These are phyloP conservation scores for Notarius quadriscutis DNA, from an alignment of 2,113 vertebrate genomes.

Conservation along the genomic window DNA sequence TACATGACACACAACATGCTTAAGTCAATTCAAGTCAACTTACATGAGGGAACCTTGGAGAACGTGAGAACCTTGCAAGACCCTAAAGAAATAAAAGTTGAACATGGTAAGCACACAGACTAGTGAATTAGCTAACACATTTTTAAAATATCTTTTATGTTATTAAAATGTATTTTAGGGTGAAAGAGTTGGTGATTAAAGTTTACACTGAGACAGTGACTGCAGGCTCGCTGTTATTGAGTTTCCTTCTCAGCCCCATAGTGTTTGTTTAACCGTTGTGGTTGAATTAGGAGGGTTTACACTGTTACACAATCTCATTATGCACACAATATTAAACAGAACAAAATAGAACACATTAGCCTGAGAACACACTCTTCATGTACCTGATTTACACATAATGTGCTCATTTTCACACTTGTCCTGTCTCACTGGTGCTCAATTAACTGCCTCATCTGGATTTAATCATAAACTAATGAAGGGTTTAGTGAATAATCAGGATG, in stretches of 20 bases:
- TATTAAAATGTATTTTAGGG: no score
- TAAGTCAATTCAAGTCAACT: slow-evolving; percentile 23
- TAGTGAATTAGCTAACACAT: not conserved
- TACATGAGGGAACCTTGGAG: slow-evolving; percentile 81
- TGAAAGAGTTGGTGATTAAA: not conserved
- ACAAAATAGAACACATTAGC: slow-evolving; percentile 7
- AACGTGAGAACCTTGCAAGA: slow-evolving; percentile 76
- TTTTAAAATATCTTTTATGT: not conserved
- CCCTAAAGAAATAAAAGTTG: slow-evolving; percentile 70
- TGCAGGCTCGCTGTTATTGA: no score
- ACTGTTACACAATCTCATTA: not conserved
- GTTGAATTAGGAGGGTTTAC: not conserved
- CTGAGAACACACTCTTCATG: slow-evolving; percentile 14
- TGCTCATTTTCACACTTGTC: not conserved
- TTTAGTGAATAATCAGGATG: not conserved
- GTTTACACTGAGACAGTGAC: not conserved
- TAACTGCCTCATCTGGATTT: not conserved
- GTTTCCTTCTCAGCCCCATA: not conserved
- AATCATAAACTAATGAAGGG: not conserved
- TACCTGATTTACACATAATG: not conserved
- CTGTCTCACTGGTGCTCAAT: not conserved
- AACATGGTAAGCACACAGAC: not conserved
- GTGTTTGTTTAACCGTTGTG: not conserved
- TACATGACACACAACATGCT: not conserved
- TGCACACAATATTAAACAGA: not conserved